A percentile compares a stretch with the other conserved stretches of the same genome.
Evolutionary conservation across 2,888 invertebrate genomes (phyloP).

Genomic region (Venusia cambrica): DNA sequence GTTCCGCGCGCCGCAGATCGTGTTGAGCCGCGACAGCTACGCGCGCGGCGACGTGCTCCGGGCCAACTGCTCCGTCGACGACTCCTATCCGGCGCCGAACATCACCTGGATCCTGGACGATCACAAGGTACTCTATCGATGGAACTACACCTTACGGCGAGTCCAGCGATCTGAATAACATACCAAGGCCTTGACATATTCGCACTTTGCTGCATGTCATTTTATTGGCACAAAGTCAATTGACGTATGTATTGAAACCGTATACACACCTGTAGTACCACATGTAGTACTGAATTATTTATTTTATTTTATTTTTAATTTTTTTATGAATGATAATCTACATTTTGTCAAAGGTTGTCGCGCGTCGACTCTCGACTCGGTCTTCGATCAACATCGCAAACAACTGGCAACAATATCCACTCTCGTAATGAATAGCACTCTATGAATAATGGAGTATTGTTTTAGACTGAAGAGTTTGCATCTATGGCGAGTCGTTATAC

Average conservation of each 20-base stretch:
- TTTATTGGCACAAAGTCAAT: too few species aligned
- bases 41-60: constrained; percentile 80
- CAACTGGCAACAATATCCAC: constrained; percentile 36
- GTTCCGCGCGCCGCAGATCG: constrained; percentile 77
- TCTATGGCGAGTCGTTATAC: too few species aligned
- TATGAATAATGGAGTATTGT: constrained; percentile 49
- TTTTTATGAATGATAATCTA: too few species aligned
- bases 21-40: constrained; percentile 76
- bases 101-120: constrained; percentile 83
- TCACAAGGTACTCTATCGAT: constrained; percentile 50
- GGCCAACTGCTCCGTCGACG: constrained; percentile 82
- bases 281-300: too few species aligned
- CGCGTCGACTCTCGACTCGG: constrained; percentile 18
- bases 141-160: too few species aligned
- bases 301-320: too few species aligned
- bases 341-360: constrained; percentile 16
- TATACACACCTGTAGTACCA: too few species aligned
- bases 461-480: constrained; percentile 29
- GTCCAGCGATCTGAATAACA: too few species aligned
- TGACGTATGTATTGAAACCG: too few species aligned
- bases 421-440: constrained; percentile 46
- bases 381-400: constrained; percentile 31
- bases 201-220: too few species aligned
- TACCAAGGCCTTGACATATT: too few species aligned
- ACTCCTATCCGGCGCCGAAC: constrained; percentile 81